Base-by-base conservation (phyloP, 2,888 invertebrate genomes). In the Philhelius pedissequus region DNA sequence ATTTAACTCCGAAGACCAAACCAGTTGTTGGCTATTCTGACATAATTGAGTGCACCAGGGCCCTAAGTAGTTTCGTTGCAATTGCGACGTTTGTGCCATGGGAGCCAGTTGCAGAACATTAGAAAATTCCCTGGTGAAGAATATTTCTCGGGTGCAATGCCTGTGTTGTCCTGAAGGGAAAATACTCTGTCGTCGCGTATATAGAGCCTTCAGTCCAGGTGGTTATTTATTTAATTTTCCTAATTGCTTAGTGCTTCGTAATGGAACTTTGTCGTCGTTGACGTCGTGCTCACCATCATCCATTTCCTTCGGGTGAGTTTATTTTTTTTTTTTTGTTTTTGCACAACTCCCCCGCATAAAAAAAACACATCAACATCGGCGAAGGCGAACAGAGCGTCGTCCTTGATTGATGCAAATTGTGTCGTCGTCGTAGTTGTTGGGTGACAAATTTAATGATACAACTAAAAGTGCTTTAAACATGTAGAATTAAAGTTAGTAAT, bases 371-470 rank as follows among this genome's bases (percentile, higher is more conserved):
- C 78, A 50, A 66, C 73, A 79, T 79, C 50, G 35, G 18, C n/a
- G 20, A 73, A 52, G 62, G 38, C 35, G 62, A 56, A 43, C 56
- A 74, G 74, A 64, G 69, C 40, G 22, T 56, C 40, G 48, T 79
- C 83, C 79, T 74, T 83, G 74, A 79, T 79, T 79, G 83, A 82
- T 82, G 82, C 68, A 78, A 82, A 78, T 82, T 82, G 71, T 62
- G 20, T 50, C 35, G 71, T 71, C 71, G 71, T 71, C 6, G 40
- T 70, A 40, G 56, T 70, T 52, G 50, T 35, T 15, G 52, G 32
- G 79, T 79, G 83, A 79, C 83, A 83, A 83, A 83, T 83, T 83
- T 83, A 79, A 83, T 79, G 74, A 32, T 68, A 81, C 81, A 83
- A 83, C 83, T 78, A 74, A 79, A 83, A 83, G 83, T 83, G 83